Evolutionary conservation across 2,888 invertebrate species (phyloP), one percentile per base, ranked within the genome.

Genomic region (Drosophila hawaiiensis): DNA sequence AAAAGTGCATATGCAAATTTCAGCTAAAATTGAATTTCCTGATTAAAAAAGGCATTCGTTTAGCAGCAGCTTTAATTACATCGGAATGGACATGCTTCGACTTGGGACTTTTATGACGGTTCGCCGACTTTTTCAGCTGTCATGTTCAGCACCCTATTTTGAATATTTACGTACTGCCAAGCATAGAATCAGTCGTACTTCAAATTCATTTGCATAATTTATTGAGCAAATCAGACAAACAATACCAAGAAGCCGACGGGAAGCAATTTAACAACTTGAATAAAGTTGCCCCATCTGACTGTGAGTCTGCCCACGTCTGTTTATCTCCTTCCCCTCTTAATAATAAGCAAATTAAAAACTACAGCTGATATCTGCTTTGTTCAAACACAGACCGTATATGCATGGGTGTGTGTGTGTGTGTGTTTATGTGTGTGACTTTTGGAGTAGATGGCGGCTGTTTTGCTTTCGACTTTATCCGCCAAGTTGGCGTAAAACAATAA

Each of bases 401-500:
- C 22, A 22, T 43, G n/a, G 6, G 37, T 37, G 28, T 31, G 22
- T 10, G 16, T 43, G 35, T 3, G 7, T 22, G 29, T 61, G 35
- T 3, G 7, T 22, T n/a, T 61, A 28, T 41, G 28, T 41, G 29
- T 56, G 49, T 3, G 60, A 16, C 39, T 47, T 56, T 60, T 31
- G 28, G 53, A 49, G 37, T 52, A 16, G 25, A 47, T 65, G 52
- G 53, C 63, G 67, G 61, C 69, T 66, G 64, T 67, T 64, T 70
- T 62, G 63, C 62, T 75, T 81, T 67, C 50, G 78, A 58, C 73
- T 71, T 67, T 66, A 50, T 70, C 67, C 31, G 53, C 53, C 63
- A 70, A 79, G 74, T 73, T 78, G 68, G 72, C 83, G 78, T 81
- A 68, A 83, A 83, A 81, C 76, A 83, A 83, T 83, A 83, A 83